Evolutionary conservation across 2,888 invertebrate species (phyloP), one percentile per base, ranked within the genome.

Genomic region (Paralinhomoeus sp.): DNA sequence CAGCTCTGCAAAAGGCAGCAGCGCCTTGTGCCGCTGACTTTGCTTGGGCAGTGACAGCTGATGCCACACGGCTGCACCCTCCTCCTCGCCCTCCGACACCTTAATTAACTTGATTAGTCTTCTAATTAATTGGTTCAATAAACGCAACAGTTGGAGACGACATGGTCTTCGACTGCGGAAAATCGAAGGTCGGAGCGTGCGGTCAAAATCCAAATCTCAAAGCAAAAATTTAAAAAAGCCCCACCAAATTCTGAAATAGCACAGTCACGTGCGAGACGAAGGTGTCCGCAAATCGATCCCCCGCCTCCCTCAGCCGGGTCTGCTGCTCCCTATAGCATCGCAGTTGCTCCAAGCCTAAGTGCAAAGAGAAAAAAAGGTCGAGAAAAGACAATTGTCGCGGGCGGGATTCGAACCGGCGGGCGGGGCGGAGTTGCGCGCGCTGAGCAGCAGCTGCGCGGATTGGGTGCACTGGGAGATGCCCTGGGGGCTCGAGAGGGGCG

Each of bases 211-310:
- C n/a, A n/a, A n/a, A n/a, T n/a, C n/a, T n/a, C n/a, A n/a, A n/a
- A n/a, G n/a, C n/a, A n/a, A n/a, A n/a, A n/a, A n/a, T n/a, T 20
- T 9, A 9, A 34, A 9, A 47, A 43, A 50, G 49, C 47, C 57
- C 55, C 54, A 72, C 87, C 68, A 85, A 75, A 67, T 91, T 85
- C 57, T 87, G 83, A 54, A 93, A 84, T 43, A 84, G 71, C 68
- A 91, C 89, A 63, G 87, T 87, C 42, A 93, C 71, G 64, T 91
- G 85, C 21, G 85, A 74, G 47, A 80, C 78, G 43, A 91, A 74
- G 38, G 78, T 75, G 45, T 77, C 74, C 1, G 83, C 78, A 63
- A 84, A 83, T 61, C 76, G 76, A 34, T 73, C 73, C 58, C 76
- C 75, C 57, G 78, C 73, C 57, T 77, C 78, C 49, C 78, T 77